These are phyloP conservation scores for Anthrax anthrax DNA, from an alignment of 2,888 invertebrate genomes.

Conservation along the genomic window DNA sequence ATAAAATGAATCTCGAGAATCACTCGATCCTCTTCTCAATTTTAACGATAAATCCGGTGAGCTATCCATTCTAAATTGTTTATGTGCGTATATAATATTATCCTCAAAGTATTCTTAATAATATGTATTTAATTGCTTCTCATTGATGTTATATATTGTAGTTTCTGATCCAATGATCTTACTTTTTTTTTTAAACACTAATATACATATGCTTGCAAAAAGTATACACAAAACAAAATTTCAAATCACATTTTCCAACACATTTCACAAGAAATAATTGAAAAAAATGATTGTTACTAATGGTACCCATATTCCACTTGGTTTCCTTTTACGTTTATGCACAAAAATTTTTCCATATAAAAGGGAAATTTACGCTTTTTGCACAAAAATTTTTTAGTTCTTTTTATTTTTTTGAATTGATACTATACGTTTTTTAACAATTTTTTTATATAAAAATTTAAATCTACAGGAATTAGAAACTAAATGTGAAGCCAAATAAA, in stretches of 20 bases:
- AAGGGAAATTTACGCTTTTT: too few species aligned
- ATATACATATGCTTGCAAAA: neutral
- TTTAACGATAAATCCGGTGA: constrained; percentile 77
- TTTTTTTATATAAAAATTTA: too few species aligned
- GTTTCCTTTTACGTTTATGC: neutral
- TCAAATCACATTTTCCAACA: constrained; percentile 1
- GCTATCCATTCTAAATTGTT: constrained; percentile 43
- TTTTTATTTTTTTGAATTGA: too few species aligned
- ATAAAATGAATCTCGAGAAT: constrained; percentile 76
- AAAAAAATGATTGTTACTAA: neutral
- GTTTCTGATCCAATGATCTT: neutral
- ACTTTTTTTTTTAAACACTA: neutral
- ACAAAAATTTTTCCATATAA: neutral
- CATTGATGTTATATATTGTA: neutral
- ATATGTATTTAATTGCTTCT: too few species aligned
- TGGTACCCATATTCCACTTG: neutral
- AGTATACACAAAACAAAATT: neutral
- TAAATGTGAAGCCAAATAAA: too few species aligned
- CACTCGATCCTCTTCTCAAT: constrained; percentile 69
- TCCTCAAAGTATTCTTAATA: too few species aligned
- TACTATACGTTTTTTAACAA: too few species aligned
- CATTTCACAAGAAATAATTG: neutral
- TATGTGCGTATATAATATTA: too few species aligned
- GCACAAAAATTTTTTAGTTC: too few species aligned
- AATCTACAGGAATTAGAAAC: too few species aligned